phyloP scores from a whole-genome alignment of 2,888 invertebrate species.

The Odontocolon sp. region DNA sequence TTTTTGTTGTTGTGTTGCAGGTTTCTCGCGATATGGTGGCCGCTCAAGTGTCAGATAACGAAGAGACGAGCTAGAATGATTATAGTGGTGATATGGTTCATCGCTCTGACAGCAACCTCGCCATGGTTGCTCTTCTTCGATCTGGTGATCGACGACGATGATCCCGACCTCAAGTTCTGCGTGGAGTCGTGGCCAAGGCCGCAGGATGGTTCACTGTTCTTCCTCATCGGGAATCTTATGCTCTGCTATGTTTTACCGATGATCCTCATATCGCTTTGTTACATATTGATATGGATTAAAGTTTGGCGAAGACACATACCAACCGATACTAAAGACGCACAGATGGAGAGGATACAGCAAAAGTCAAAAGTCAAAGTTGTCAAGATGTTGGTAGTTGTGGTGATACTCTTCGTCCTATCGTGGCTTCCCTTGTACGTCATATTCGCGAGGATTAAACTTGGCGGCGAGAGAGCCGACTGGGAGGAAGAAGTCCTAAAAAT shows the following conservation, averaged over 20 bases:
- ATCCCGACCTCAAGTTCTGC: slow-evolving; percentile 89
- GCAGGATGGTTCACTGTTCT: slow-evolving; percentile 91
- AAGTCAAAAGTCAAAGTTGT: slow-evolving; percentile 97
- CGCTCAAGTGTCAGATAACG: slow-evolving; percentile 94
- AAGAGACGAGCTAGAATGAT: slow-evolving; percentile 93
- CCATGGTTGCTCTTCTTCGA: slow-evolving; percentile 97
- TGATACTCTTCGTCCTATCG: slow-evolving; percentile 95
- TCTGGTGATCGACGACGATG: slow-evolving; percentile 87
- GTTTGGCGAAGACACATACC: slow-evolving; percentile 94
- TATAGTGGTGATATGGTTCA: slow-evolving; percentile 95
- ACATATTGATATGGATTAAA: slow-evolving; percentile 95
- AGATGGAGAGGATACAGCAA: slow-evolving; percentile 95
- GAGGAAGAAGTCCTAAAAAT: slow-evolving; percentile 91
- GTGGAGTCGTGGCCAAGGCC: slow-evolving; percentile 93
- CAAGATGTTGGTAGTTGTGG: slow-evolving; percentile 96
- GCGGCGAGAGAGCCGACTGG: slow-evolving; percentile 85
- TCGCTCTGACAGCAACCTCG: slow-evolving; percentile 91
- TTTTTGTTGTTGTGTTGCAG: slow-evolving; percentile 84
- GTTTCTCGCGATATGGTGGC: slow-evolving; percentile 98
- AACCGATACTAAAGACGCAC: slow-evolving; percentile 94
- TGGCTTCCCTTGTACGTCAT: slow-evolving; percentile 96
- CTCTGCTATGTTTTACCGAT: slow-evolving; percentile 96
- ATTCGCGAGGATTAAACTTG: slow-evolving; percentile 92
- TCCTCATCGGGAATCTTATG: slow-evolving; percentile 93
- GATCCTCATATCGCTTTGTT: slow-evolving; percentile 94